Conservation (phyloP, 2,113 vertebrate species). For the Cinclus mexicanus region DNA sequence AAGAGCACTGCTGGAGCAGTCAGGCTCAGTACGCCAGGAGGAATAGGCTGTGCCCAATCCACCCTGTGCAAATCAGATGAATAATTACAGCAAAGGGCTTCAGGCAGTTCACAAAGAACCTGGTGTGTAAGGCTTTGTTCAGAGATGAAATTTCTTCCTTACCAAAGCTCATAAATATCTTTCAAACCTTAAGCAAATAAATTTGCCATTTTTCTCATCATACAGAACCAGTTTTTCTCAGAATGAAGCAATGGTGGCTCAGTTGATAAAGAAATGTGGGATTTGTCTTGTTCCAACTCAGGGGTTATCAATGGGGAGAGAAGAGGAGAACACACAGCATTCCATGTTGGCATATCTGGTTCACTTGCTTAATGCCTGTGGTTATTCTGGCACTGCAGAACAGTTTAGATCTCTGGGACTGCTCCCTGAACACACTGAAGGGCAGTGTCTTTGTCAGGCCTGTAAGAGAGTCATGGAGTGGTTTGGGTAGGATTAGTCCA, state of each 20-base stretch:
- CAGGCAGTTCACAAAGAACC: slow-evolving; percentile 27
- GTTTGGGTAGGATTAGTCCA: too few relatives aligned
- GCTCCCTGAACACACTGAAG: background rate
- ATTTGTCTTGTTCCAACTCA: background rate
- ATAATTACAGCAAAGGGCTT: background rate
- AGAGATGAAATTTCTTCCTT: slow-evolving; percentile 62
- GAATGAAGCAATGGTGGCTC: background rate
- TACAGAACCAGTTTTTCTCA: slow-evolving; percentile 36
- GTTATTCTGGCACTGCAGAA: background rate
- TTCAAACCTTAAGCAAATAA: slow-evolving; percentile 72
- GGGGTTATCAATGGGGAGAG: background rate
- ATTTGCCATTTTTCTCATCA: background rate
- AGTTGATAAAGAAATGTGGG: background rate
- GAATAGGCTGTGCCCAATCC: background rate
- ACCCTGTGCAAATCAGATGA: background rate
- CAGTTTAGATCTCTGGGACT: background rate
- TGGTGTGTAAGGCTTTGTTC: slow-evolving; percentile 13
- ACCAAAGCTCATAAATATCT: slow-evolving; percentile 62
- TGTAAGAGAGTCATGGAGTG: background rate
- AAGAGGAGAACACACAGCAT: background rate
- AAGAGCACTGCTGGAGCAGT: background rate
- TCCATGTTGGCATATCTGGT: rapidly evolving
- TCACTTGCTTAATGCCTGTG: background rate
- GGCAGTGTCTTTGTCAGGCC: background rate
- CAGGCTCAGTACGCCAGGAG: background rate